Percentiles rank a stretch among this genome's conserved stretches.
Evolutionary conservation across 2,888 invertebrate species (phyloP).

Genomic region (Standfussiana lucernea): DNA sequence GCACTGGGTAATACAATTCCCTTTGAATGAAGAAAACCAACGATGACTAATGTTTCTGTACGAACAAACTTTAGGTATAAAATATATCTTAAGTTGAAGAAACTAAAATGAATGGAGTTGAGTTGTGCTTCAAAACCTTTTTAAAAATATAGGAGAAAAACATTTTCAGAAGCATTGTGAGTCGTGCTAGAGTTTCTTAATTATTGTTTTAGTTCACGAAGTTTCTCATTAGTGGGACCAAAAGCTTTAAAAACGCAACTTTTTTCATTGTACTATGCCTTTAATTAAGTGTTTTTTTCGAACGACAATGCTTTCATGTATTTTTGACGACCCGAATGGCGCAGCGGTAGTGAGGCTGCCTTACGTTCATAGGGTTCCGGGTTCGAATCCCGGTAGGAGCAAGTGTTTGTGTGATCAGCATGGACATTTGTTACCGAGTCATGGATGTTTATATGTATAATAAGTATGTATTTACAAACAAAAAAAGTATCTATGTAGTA

Average conservation of each 20-base stretch:
- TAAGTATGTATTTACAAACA: no score
- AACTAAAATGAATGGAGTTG: constrained; percentile 34
- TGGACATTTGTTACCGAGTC: no score
- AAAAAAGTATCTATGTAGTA: no score
- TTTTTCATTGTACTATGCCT: constrained; percentile 59
- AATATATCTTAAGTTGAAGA: constrained; percentile 25
- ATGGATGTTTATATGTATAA: no score
- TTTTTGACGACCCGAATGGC: no score
- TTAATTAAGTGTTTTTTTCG: background rate
- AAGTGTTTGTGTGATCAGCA: no score
- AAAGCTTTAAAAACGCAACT: constrained; percentile 57
- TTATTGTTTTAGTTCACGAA: constrained; percentile 66
- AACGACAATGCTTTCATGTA: background rate
- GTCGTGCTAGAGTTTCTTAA: constrained; percentile 59
- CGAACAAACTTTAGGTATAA: background rate
- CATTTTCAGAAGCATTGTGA: constrained; percentile 53
- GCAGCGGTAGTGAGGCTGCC: no score
- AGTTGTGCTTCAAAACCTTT: constrained; percentile 27
- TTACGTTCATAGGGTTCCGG: no score
- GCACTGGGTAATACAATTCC: no score
- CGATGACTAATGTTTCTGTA: background rate
- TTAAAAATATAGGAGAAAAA: constrained; percentile 37
- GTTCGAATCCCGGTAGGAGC: no score
- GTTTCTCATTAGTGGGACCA: constrained; percentile 70
- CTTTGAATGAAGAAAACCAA: no score